Base-by-base conservation (phyloP, 2,888 invertebrate species). In the Pediacus dermestoides region DNA sequence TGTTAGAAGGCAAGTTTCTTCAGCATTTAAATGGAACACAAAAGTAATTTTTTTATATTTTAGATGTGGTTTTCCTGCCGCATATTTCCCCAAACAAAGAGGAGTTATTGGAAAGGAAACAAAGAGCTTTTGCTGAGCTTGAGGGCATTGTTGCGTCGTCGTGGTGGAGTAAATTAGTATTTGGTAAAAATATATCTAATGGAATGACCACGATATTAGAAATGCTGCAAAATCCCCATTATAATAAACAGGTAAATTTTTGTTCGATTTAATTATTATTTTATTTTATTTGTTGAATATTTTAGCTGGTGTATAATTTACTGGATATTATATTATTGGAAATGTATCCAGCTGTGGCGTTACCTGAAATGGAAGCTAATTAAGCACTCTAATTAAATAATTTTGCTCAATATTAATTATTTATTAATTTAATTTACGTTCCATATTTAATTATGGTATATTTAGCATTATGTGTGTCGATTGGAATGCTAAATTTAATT, bases 311-410 rank as follows among this genome's bases (percentile, higher is more conserved):
- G 44, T 90, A 91, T 68, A 80, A 82, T 53, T 70, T 91, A 34
- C 66, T 92, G 51, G 93, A 93, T 65, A 74, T 84, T 35, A 72
- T 88, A 36, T 58, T 88, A 16, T 68, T 76, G 32, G 87, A 88
- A 68, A 68, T 89, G 43, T 90, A 87, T 70, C 88, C 89, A 2
- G 46, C 49, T 15, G 21, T 57, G 12, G 44, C n/a, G n/a, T n/a
- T n/a, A n/a, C n/a, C n/a, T n/a, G n/a, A n/a, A n/a, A n/a, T n/a
- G n/a, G n/a, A n/a, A n/a, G n/a, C n/a, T n/a, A n/a, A n/a, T n/a
- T n/a, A n/a, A n/a, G n/a, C n/a, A n/a, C n/a, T n/a, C n/a, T n/a
- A n/a, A n/a, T n/a, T n/a, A n/a, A n/a, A n/a, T n/a, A n/a, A n/a
- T n/a, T n/a, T n/a, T n/a, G n/a, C n/a, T n/a, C n/a, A n/a, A n/a